phyloP scores from a whole-genome alignment of 1,140 invertebrate species.

The Samia ricini region DNA sequence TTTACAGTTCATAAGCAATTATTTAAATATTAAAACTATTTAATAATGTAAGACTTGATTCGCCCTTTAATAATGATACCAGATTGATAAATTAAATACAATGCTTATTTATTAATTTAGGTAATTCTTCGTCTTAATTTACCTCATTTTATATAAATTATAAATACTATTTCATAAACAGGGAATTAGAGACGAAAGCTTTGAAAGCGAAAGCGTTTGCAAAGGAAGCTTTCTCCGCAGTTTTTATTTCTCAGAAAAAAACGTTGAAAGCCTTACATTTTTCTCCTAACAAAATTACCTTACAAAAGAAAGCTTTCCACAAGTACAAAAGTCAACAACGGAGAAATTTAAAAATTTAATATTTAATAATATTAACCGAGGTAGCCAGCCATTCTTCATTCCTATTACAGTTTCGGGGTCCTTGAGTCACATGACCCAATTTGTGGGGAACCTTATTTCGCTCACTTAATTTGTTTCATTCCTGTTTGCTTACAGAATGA shows the following conservation, averaged over 20 bases:
- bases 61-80: no score
- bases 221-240: constrained; percentile 11
- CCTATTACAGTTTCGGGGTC: constrained; percentile 43
- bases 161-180: not conserved
- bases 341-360: constrained; percentile 56
- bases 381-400: constrained; percentile 31
- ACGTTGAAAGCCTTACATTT: constrained; percentile 23
- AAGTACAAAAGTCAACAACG: constrained; percentile 22
- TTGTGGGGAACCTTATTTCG: constrained; percentile 62
- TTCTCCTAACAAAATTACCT: constrained; percentile 23
- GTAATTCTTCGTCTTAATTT: no score
- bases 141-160: no score
- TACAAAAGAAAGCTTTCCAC: constrained; percentile 22
- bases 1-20: no score
- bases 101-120: no score
- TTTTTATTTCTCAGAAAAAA: constrained; percentile 13
- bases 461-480: constrained; percentile 72
- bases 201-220: not conserved
- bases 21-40: no score
- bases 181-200: not conserved
- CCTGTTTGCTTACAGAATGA: constrained; percentile 66
- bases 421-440: constrained; percentile 60
- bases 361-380: constrained; percentile 55
- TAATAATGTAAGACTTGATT: no score
- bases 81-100: no score